These are phyloP conservation scores for Ichneumoninae sp. DNA, from an alignment of 2,888 invertebrate species.

Conservation along the genomic window DNA sequence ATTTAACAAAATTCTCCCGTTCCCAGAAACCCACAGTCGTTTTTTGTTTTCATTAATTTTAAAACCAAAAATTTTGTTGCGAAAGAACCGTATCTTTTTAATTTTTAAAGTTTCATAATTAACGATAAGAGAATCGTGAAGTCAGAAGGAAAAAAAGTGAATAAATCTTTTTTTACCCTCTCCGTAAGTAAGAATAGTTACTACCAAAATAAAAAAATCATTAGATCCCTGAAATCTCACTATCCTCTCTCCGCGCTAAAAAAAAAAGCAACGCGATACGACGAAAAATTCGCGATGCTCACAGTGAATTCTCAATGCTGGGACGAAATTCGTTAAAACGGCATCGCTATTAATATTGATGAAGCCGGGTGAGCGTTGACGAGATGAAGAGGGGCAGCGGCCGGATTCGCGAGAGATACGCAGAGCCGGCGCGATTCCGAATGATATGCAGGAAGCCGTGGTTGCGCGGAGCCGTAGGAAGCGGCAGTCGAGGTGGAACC, in stretches of 20 bases:
- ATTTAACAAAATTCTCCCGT: not conserved
- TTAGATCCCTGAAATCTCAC: not conserved
- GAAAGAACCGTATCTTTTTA: too few species aligned
- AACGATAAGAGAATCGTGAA: not conserved
- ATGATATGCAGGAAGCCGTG: slow-evolving; percentile 41
- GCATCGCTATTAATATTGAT: slow-evolving; percentile 32
- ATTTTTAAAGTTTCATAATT: not conserved
- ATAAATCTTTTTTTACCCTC: not conserved
- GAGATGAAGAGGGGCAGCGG: not conserved
- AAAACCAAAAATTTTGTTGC: too few species aligned
- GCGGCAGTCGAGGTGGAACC: not conserved
- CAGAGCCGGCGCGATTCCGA: slow-evolving; percentile 34
- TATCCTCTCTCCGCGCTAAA: not conserved
- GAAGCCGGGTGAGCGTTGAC: slow-evolving; percentile 13
- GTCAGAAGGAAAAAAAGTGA: not conserved
- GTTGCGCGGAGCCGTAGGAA: slow-evolving; percentile 10
- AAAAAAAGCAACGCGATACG: not conserved
- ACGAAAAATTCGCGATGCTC: not conserved
- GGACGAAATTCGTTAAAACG: slow-evolving; percentile 24
- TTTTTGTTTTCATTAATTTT: too few species aligned
- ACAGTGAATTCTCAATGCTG: slow-evolving; percentile 31
- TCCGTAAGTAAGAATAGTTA: not conserved
- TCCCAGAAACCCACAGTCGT: too few species aligned
- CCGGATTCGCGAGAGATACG: slow-evolving; percentile 10
- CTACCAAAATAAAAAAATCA: not conserved